phyloP scores from a whole-genome alignment of 1,140 invertebrate species.

The Monomorium pharaonis region DNA sequence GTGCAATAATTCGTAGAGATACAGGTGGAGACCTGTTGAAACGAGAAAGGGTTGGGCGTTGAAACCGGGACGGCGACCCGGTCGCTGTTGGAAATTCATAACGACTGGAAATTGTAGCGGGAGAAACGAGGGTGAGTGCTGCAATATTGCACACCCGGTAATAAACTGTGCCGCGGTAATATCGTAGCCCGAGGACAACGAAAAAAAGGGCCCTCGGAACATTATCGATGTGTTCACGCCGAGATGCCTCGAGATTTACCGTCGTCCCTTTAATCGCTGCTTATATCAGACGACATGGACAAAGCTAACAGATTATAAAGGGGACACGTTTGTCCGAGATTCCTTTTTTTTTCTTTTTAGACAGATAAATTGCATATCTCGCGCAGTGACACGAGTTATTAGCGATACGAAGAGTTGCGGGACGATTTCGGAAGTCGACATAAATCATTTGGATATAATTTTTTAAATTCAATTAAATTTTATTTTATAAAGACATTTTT shows the following conservation, averaged over 20 bases:
- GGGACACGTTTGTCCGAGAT: not conserved
- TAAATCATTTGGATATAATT: no score
- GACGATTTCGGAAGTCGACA: not conserved
- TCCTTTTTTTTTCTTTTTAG: not conserved
- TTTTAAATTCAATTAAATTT: no score
- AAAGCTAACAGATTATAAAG: slow-evolving; percentile 28
- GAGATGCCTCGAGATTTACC: not conserved
- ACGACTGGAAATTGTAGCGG: slow-evolving; percentile 5
- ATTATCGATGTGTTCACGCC: not conserved
- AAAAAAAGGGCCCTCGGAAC: not conserved
- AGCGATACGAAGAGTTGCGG: not conserved
- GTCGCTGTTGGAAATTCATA: slow-evolving; percentile 29
- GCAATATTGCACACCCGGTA: slow-evolving; percentile 31
- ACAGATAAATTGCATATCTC: not conserved
- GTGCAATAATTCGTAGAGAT: not conserved
- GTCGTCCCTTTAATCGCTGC: not conserved
- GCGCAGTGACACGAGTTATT: not conserved
- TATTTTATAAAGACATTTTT: no score
- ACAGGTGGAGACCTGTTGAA: not conserved
- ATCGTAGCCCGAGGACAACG: slow-evolving; percentile 23
- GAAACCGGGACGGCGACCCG: not conserved
- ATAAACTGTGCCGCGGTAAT: slow-evolving; percentile 48
- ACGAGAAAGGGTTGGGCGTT: not conserved
- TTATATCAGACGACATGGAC: not conserved
- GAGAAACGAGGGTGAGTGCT: slow-evolving; percentile 13